Evolutionary conservation across 2,888 invertebrate species (phyloP).

Genomic region (Minunthozetes semirufus): DNA sequence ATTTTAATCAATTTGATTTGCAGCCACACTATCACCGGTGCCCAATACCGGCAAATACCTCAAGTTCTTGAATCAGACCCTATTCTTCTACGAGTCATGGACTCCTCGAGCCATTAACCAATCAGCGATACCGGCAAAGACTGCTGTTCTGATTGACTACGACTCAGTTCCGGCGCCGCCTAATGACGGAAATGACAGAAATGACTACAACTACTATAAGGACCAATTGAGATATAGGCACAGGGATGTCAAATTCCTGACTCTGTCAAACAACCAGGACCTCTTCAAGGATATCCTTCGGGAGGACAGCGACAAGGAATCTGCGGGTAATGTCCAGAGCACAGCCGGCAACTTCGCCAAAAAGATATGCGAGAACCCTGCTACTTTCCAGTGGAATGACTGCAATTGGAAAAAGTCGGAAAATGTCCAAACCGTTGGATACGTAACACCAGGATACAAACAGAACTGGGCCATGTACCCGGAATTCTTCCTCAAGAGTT

Average conservation of each 20-base stretch:
- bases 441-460: slow-evolving; percentile 36
- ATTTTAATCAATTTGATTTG: not conserved
- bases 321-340: not conserved
- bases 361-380: slow-evolving; percentile 40
- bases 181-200: not conserved
- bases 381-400: slow-evolving; percentile 38
- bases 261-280: slow-evolving; percentile 10
- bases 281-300: slow-evolving; percentile 23
- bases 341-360: slow-evolving; percentile 8
- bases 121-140: slow-evolving; percentile 7
- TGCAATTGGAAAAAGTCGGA: slow-evolving; percentile 32
- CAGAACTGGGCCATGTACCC: slow-evolving; percentile 43
- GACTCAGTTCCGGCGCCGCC: not conserved
- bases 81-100: slow-evolving; percentile 32
- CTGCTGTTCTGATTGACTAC: slow-evolving; percentile 29
- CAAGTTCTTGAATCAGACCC: slow-evolving; percentile 21
- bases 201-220: slow-evolving; percentile 32
- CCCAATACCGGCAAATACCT: slow-evolving; percentile 22
- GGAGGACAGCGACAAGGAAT: not conserved
- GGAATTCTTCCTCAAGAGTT: slow-evolving; percentile 41
- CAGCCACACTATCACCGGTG: not conserved
- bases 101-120: not conserved
- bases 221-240: slow-evolving; percentile 26
- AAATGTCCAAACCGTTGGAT: slow-evolving; percentile 31
- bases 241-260: slow-evolving; percentile 20